These are phyloP conservation scores for Platorchestia sp. DNA, from an alignment of 1,140 invertebrate genomes.

Conservation along the genomic window DNA sequence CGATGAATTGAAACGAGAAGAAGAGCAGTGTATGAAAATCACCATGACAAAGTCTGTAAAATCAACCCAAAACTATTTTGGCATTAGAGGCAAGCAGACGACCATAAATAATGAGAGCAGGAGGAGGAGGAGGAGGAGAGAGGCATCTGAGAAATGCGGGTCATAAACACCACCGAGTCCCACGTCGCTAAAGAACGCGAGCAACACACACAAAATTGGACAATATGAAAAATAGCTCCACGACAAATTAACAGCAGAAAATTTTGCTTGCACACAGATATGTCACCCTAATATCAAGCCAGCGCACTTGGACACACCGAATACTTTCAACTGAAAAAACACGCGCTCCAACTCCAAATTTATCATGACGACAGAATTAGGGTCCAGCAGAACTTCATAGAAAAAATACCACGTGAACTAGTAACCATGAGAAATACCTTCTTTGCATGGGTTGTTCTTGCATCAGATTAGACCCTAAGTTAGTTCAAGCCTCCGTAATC, in stretches of 20 bases:
- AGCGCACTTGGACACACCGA: not conserved
- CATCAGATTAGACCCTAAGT: no score
- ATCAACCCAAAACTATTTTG: not conserved
- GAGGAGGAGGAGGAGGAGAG: not conserved
- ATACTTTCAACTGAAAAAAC: not conserved
- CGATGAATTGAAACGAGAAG: not conserved
- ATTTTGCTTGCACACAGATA: not conserved
- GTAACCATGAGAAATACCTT: not conserved
- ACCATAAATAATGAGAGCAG: not conserved
- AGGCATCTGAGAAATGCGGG: conserved; percentile 5
- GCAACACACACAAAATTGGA: not conserved
- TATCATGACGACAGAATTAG: not conserved
- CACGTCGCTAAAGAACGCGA: not conserved
- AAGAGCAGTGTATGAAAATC: not conserved
- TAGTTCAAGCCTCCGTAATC: no score
- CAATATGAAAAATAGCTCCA: not conserved
- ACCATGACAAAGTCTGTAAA: not conserved
- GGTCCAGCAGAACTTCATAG: not conserved
- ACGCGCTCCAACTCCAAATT: not conserved
- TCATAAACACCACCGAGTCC: not conserved
- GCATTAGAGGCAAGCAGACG: not conserved
- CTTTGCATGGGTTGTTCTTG: not conserved
- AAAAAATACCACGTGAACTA: not conserved
- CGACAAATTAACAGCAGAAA: not conserved
- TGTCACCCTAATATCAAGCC: not conserved